Evolutionary conservation across 1,140 invertebrate species (phyloP).

Genomic region (Luehdorfia chinensis): DNA sequence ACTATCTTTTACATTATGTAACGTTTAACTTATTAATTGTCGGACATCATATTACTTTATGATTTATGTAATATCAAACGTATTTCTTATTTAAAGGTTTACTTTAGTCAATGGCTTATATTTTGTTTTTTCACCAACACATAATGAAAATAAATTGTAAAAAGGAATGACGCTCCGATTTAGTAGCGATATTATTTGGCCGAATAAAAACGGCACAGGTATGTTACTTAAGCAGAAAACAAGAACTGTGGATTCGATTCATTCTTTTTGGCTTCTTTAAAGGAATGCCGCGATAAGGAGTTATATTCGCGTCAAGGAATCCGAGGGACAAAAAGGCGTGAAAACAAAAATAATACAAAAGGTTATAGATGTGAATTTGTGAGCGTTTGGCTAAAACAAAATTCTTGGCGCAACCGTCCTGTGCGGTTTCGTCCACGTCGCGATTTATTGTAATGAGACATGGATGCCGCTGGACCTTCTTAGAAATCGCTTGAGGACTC

Average conservation of each 20-base stretch:
- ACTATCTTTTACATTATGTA: too few relatives aligned
- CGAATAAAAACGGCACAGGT: conserved; percentile 58
- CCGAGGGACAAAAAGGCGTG: conserved; percentile 72
- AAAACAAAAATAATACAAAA: conserved; percentile 76
- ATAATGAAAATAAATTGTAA: conserved; percentile 21
- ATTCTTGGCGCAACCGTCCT: conserved; percentile 68
- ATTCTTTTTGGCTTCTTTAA: conserved; percentile 69
- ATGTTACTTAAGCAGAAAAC: conserved; percentile 65
- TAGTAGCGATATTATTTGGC: conserved; percentile 52
- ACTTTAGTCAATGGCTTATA: too few relatives aligned
- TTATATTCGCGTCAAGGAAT: conserved; percentile 74
- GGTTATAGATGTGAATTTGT: conserved; percentile 73
- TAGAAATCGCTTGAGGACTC: conserved; percentile 61
- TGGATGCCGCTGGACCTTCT: conserved; percentile 54
- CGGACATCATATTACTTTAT: too few relatives aligned
- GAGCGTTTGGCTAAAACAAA: conserved; percentile 73
- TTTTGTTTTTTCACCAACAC: too few relatives aligned
- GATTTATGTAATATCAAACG: too few relatives aligned
- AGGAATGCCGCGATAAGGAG: conserved; percentile 73
- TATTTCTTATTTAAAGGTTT: too few relatives aligned
- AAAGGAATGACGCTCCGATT: conserved; percentile 30
- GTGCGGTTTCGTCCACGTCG: conserved; percentile 54
- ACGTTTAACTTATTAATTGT: too few relatives aligned
- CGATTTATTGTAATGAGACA: conserved; percentile 72
- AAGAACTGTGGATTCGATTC: conserved; percentile 52